Conservation (phyloP, 2,888 invertebrate genomes). For the Drosophila setosimentum region DNA sequence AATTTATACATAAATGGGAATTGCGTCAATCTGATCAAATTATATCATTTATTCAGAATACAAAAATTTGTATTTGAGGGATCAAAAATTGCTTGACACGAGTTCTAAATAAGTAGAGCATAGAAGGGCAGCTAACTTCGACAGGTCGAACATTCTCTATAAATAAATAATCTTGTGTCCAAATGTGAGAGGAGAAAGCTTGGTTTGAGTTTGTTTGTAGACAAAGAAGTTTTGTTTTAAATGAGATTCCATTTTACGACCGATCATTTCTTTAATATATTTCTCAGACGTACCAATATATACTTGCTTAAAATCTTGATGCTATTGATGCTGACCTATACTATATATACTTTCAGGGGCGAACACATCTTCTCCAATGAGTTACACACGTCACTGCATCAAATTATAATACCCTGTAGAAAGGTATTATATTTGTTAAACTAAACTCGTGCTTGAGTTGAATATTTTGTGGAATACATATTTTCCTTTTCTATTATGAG, state of each 20-base stretch:
- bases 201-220: background rate
- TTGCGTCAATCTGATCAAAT: background rate
- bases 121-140: background rate
- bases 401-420: background rate
- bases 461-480: background rate
- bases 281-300: background rate
- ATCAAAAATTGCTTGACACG: background rate
- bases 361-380: background rate
- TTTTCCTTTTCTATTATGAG: background rate
- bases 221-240: background rate
- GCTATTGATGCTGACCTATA: background rate
- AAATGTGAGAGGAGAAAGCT: background rate
- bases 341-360: background rate
- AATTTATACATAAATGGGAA: background rate
- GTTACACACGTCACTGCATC: background rate
- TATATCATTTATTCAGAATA: background rate
- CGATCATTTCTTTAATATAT: background rate
- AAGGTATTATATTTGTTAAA: rapidly evolving
- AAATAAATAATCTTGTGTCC: background rate
- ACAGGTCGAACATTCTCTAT: background rate
- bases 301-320: background rate
- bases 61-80: rapidly evolving
- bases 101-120: background rate
- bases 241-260: background rate
- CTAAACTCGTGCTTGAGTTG: background rate